Evolutionary conservation across 2,888 invertebrate species (phyloP), one percentile per base, ranked within the genome.

Genomic region (Eristalis intricaria): DNA sequence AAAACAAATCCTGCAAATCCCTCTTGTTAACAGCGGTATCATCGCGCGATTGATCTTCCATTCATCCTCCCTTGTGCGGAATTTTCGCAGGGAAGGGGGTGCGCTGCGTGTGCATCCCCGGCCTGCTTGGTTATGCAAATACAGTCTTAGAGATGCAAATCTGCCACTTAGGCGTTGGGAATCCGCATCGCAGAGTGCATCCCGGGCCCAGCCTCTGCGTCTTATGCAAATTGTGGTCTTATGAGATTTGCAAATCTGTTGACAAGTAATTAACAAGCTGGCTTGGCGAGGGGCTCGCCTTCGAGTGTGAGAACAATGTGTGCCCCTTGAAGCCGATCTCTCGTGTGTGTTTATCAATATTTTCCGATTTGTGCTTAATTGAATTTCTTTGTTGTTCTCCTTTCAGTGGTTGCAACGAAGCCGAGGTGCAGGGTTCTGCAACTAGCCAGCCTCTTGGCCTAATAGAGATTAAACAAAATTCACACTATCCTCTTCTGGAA

Each of bases 401-500:
- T 88, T 99, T 99, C n/a, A n/a, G n/a, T n/a, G n/a, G n/a, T 1
- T 95, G 96, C 78, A 99, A 98, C 93, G 96, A 98, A 92, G 99
- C 99, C 0, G 99, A 99, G 94, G 95, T 99, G 88, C 99, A 99
- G 98, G 78, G 99, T 99, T 69, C 96, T 99, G 94, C 99, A 99
- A 93, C 95, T 98, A 68, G 99, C 99, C 70, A 99, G 99, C 89
- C 94, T 99, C 1, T 94, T 99, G 69, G 97, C 97, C 70, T 99
- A 99, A 93, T 99, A 98, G 5, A 32, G 32, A 32, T 32, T 32
- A 5, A 32, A 32, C 5, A 3, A 7, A 32, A 2, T 32, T 32
- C 32, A 32, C 32, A 7, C 32, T 32, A 2, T 26, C 26, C 26
- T 2, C 26, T 26, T 4, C 2, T 26, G 26, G 26, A 26, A 26